phyloP scores from a whole-genome alignment of 2,797 vertebrate genomes.

The Ceyx erithaca region DNA sequence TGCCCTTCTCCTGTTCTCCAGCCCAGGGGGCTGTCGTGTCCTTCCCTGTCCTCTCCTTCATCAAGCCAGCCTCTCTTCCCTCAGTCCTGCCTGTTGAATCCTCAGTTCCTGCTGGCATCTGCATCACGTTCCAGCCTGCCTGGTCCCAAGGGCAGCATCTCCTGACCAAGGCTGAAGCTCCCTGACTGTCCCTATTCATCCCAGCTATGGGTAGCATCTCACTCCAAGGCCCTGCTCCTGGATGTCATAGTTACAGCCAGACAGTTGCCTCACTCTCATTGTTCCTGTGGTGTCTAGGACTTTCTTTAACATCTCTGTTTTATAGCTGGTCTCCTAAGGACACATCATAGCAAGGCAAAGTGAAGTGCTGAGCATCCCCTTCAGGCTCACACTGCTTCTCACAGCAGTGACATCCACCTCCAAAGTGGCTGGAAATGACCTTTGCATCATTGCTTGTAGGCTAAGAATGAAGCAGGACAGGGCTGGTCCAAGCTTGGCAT shows the following conservation, averaged over 20 bases:
- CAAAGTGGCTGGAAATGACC: not conserved
- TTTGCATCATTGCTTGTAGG: rapidly evolving
- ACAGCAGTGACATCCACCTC: rapidly evolving
- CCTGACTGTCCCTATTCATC: rapidly evolving
- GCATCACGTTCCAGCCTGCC: not conserved
- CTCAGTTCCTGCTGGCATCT: not conserved
- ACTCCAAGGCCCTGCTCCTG: not conserved
- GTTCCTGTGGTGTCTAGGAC: not conserved
- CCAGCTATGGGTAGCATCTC: not conserved
- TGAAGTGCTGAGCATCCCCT: not conserved
- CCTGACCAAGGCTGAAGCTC: rapidly evolving
- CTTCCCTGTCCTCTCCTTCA: not conserved
- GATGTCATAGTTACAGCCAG: not conserved
- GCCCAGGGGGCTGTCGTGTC: not conserved
- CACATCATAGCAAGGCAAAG: not conserved
- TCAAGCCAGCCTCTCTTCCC: not conserved
- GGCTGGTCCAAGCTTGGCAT: not conserved
- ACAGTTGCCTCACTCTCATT: not conserved
- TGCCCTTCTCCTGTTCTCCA: not conserved
- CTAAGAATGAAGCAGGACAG: not conserved
- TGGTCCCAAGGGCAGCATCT: not conserved
- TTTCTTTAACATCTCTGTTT: not conserved
- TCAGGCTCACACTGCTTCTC: not conserved
- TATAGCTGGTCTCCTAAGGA: not conserved
- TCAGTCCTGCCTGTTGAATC: not conserved